A percentile compares a stretch with the other conserved stretches of the same genome.
Evolutionary conservation across 2,797 vertebrate species (phyloP).

Genomic region (Gymnodraco acuticeps): DNA sequence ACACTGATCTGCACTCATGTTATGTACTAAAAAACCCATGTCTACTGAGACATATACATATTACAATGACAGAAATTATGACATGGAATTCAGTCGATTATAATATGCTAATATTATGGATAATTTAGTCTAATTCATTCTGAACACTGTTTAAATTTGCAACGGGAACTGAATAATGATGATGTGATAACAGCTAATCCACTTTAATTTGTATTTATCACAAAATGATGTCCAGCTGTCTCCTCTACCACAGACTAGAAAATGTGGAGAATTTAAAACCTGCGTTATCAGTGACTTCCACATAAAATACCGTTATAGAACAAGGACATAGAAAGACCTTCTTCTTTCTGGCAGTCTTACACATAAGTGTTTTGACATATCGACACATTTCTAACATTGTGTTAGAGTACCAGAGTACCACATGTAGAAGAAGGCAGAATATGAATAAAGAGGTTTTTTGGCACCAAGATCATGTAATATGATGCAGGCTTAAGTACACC

Average conservation of each 20-base stretch:
- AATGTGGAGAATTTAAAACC: slow-evolving; percentile 19
- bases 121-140: slow-evolving; percentile 4
- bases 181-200: background rate
- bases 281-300: background rate
- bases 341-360: background rate
- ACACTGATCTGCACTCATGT: background rate
- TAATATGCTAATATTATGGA: background rate
- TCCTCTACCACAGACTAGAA: background rate
- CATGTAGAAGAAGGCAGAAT: background rate
- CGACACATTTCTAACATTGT: background rate
- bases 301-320: background rate
- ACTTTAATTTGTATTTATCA: background rate
- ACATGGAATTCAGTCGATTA: background rate
- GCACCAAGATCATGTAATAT: background rate
- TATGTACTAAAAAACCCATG: background rate
- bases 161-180: background rate
- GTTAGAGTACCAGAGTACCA: background rate
- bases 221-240: background rate
- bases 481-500: no score
- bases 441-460: background rate
- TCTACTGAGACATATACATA: background rate
- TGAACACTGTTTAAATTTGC: slow-evolving; percentile 6
- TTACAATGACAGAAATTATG: background rate
- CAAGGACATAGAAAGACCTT: background rate
- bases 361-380: background rate